A percentile compares a stretch with the other conserved stretches of the same genome.
Evolutionary conservation across 1,140 invertebrate genomes (phyloP).

Genomic region (Drosophila lacertosa): DNA sequence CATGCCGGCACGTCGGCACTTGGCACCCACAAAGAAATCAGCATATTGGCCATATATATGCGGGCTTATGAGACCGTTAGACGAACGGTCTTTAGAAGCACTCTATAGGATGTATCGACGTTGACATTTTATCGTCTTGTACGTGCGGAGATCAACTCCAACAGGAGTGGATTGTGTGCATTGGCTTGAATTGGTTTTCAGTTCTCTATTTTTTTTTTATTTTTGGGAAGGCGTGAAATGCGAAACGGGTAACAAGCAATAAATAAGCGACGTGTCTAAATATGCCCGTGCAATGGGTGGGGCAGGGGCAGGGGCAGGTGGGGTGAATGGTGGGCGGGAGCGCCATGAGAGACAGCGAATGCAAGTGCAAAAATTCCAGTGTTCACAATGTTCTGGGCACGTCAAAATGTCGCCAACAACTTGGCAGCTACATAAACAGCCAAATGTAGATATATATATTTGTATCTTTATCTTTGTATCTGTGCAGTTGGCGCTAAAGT

Average conservation of each 20-base stretch:
- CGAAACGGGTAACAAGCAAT: constrained; percentile 30
- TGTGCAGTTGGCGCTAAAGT: constrained; percentile 54
- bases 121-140: constrained; percentile 54
- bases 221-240: constrained; percentile 33
- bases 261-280: constrained; percentile 45
- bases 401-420: constrained; percentile 57
- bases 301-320: background rate
- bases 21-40: constrained; percentile 25
- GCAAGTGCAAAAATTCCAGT: constrained; percentile 57
- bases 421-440: constrained; percentile 14
- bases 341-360: too few species aligned
- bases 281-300: constrained; percentile 1
- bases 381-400: constrained; percentile 58
- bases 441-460: background rate
- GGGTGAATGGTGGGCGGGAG: background rate
- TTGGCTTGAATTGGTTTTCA: constrained; percentile 7
- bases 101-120: constrained; percentile 41
- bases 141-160: constrained; percentile 37
- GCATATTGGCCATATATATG: constrained; percentile 17
- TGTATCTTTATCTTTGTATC: constrained; percentile 31
- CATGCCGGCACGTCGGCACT: constrained; percentile 40
- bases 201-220: too few species aligned
- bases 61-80: constrained; percentile 55
- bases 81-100: constrained; percentile 42
- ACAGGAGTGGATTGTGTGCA: constrained; percentile 11